These are phyloP conservation scores for Brachionus angularis DNA, from an alignment of 1,140 invertebrate species.

Conservation along the genomic window DNA sequence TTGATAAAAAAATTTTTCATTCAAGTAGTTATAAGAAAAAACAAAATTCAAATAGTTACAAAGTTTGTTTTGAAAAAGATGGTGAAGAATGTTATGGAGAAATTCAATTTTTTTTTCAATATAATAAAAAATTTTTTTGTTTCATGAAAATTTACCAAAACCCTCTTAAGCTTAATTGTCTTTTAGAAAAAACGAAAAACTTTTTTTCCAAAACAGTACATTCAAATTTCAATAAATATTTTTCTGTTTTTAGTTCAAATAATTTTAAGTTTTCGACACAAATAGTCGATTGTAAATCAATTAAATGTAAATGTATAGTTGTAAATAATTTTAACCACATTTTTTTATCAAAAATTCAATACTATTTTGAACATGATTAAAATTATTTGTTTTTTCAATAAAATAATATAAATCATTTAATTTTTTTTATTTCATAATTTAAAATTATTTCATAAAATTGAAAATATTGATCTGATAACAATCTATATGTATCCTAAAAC, in stretches of 20 bases:
- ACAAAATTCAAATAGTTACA: neutral
- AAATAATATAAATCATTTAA: too few relatives aligned
- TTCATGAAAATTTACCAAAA: neutral
- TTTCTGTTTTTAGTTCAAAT: neutral
- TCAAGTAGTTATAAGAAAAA: neutral
- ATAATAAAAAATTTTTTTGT: neutral
- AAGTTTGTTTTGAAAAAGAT: neutral
- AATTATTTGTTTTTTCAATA: too few relatives aligned
- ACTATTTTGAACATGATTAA: too few relatives aligned
- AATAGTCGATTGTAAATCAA: neutral
- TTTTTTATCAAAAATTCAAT: too few relatives aligned
- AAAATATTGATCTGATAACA: too few relatives aligned
- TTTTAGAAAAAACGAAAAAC: neutral
- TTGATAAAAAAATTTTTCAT: neutral
- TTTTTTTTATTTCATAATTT: too few relatives aligned
- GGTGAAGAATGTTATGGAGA: neutral
- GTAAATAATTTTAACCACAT: too few relatives aligned
- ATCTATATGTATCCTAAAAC: too few relatives aligned
- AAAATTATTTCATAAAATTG: too few relatives aligned
- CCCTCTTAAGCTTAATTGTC: neutral
- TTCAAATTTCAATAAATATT: neutral
- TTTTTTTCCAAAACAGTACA: neutral
- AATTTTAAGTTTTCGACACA: neutral
- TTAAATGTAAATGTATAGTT: neutral
- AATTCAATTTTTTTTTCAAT: constrained; percentile 18